phyloP scores from a whole-genome alignment of 2,888 invertebrate species.

The Tachina lurida region DNA sequence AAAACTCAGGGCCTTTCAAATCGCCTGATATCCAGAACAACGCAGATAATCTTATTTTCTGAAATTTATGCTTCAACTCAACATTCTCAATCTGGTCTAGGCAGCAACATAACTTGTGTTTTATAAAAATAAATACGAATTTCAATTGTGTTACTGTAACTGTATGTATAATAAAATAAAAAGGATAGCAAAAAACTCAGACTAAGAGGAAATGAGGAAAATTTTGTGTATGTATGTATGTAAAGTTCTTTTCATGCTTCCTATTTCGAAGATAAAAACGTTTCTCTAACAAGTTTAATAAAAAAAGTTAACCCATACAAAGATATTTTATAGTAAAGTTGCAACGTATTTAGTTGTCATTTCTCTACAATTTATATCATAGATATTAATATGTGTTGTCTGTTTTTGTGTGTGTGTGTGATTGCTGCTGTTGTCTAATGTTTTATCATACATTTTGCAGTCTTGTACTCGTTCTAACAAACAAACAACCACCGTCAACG shows the following conservation, averaged over 20 bases:
- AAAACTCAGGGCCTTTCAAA: too few relatives aligned
- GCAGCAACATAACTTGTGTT: neutral
- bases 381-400: neutral
- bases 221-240: constrained; percentile 9
- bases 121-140: neutral
- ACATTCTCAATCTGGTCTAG: neutral
- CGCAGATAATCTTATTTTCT: neutral
- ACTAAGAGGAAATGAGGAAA: constrained; percentile 62
- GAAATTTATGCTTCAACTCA: constrained; percentile 17
- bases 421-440: constrained; percentile 36
- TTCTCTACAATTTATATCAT: constrained; percentile 1
- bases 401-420: neutral
- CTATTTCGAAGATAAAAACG: constrained; percentile 40
- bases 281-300: constrained; percentile 44
- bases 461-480: constrained; percentile 35
- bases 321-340: constrained; percentile 37
- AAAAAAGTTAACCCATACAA: constrained; percentile 14
- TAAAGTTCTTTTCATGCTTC: constrained; percentile 2
- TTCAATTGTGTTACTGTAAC: neutral
- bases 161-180: neutral
- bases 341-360: constrained; percentile 56
- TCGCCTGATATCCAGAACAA: too few relatives aligned
- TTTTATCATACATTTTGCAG: constrained; percentile 62
- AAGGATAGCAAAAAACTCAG: constrained; percentile 43
- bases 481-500: constrained; percentile 43